Conservation (phyloP, 2,888 invertebrate species). For the Koerneria pararmatus region DNA sequence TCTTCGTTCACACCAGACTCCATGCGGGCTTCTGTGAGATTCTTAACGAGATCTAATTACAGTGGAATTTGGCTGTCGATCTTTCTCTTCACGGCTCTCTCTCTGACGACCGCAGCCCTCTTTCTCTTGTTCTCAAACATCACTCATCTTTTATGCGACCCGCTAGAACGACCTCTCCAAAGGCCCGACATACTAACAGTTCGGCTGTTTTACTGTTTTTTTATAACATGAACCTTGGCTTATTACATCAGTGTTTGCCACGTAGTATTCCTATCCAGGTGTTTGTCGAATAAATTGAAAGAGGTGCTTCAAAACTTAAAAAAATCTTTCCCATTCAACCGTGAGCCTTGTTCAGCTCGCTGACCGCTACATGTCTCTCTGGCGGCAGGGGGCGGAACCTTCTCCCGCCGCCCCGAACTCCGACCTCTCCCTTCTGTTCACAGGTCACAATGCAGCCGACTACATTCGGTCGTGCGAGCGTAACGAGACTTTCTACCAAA, state of each 20-base stretch:
- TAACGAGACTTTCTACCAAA: conserved; percentile 52
- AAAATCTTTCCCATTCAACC: conserved; percentile 11
- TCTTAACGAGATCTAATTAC: conserved; percentile 30
- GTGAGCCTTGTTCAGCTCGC: conserved; percentile 40
- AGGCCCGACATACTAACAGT: conserved; percentile 51
- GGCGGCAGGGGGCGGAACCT: conserved; percentile 26
- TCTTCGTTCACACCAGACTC: not conserved
- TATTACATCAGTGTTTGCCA: not conserved
- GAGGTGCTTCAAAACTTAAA: not conserved
- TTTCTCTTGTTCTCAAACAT: conserved; percentile 51
- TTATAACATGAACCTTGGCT: not conserved
- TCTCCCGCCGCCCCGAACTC: not conserved
- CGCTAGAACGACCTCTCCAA: conserved; percentile 45
- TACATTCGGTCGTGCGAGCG: conserved; percentile 48
- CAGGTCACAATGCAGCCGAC: conserved; percentile 42
- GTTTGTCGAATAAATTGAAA: not conserved
- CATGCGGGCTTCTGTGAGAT: too few species aligned
- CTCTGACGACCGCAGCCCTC: conserved; percentile 37
- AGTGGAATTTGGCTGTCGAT: conserved; percentile 52
- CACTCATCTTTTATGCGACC: conserved; percentile 49
- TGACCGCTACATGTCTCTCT: conserved; percentile 47
- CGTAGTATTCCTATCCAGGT: not conserved
- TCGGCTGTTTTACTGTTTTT: not conserved
- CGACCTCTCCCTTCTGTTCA: conserved; percentile 25
- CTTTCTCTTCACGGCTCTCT: conserved; percentile 41